Base-by-base conservation (phyloP, 2,113 vertebrate genomes). In the Erinaceus europaeus region DNA sequence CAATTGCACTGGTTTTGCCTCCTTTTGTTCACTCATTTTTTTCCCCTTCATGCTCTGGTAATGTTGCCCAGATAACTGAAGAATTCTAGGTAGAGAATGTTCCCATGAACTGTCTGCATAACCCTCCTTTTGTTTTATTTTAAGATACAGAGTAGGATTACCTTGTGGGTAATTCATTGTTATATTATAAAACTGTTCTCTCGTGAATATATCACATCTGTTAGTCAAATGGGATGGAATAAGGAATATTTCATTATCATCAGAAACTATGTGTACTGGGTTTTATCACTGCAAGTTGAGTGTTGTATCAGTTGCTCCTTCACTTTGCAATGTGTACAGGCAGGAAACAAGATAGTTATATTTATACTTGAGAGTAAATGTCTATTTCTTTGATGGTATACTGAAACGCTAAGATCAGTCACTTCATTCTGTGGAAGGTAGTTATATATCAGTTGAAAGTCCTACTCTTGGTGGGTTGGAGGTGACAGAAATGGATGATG, bases 201-300 rank as follows among this genome's bases (percentile, higher is more conserved):
- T 0, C 0, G 62, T 76, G 72, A 88, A 68, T 93, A 90, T 90
- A 92, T 90, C 91, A 36, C 72, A 91, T 29, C 62, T 94, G 81
- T 53, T 81, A 88, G 50, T 95, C 78, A 88, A 67, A 83, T 40
- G 86, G 85, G 81, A 82, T 73, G 89, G 87, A 95, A 46, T 90
- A 93, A 92, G 75, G 85, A 93, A 29, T 77, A 82, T 42, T 67
- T 94, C 91, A 15, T 62, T 91, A 36, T 83, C 89, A 92, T 79
- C 42, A 81, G 64, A 95, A 89, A 75, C n/a, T n/a, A n/a, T n/a
- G n/a, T n/a, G n/a, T n/a, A n/a, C n/a, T 29, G 42, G 6, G 25
- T 42, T 52, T 67, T 84, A 44, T 27, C 38, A n/a, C 17, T 74
- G 61, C 27, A 59, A 14, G 13, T 57, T 64, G 7, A 40, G 6